These are phyloP conservation scores for Zoanthus sansibaricus DNA, from an alignment of 92 coral and sea anemone genomes.

Conservation along the genomic window DNA sequence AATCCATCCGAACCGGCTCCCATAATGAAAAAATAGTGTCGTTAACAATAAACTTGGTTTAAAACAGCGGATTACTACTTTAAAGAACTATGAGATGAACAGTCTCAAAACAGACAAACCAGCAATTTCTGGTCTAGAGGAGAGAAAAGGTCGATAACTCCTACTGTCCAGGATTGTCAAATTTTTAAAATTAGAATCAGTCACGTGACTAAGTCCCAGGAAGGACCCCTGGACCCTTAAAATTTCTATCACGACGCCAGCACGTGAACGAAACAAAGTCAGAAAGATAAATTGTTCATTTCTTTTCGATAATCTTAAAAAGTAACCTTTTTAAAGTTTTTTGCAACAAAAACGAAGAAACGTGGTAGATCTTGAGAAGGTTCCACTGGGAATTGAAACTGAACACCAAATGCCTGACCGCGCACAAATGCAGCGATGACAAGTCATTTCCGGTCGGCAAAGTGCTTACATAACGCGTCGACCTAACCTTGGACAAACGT, in stretches of 20 bases:
- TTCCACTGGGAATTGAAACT: conserved; percentile 15
- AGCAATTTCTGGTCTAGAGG: not conserved
- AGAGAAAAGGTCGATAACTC: not conserved
- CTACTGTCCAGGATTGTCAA: not conserved
- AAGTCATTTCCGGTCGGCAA: conserved; percentile 11
- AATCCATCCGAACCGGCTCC: conserved; percentile 84
- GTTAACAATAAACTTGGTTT: not conserved
- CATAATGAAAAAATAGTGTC: conserved; percentile 57
- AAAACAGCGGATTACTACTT: not conserved
- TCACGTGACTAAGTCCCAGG: conserved; percentile 44
- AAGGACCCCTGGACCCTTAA: not conserved
- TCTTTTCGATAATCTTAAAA: not conserved
- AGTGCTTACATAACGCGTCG: not conserved
- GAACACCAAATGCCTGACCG: not conserved
- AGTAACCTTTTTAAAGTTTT: not conserved
- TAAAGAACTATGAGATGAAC: not conserved
- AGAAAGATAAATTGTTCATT: not conserved
- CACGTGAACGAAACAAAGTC: conserved; percentile 31
- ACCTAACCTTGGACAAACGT: no score
- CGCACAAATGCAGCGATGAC: not conserved
- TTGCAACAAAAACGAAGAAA: not conserved
- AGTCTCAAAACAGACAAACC: not conserved
- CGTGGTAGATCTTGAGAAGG: not conserved
- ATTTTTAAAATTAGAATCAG: not conserved
- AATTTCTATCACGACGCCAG: conserved; percentile 15